These are phyloP conservation scores for Brachypalpus laphriformis DNA, from an alignment of 2,888 invertebrate genomes.

Conservation along the genomic window DNA sequence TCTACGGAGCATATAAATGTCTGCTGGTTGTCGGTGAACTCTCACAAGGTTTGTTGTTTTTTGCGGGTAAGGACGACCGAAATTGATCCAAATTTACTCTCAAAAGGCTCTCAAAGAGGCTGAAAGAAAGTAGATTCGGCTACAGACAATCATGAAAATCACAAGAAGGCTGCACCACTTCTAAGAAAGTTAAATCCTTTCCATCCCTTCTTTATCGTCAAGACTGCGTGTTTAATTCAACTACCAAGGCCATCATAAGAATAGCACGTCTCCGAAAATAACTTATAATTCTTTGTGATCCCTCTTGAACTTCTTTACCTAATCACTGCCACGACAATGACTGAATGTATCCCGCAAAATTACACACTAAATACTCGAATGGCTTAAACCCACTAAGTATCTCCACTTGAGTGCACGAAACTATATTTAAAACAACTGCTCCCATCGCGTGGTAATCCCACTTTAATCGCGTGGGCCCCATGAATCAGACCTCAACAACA, in stretches of 20 bases:
- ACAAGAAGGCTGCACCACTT: too few relatives aligned
- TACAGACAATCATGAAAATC: too few relatives aligned
- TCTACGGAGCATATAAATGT: too few relatives aligned
- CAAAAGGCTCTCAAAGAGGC: too few relatives aligned
- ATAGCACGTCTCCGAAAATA: conserved; percentile 36
- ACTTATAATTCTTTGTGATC: conserved; percentile 38
- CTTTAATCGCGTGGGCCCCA: conserved; percentile 63
- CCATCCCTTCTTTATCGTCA: too few relatives aligned
- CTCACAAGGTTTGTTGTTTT: too few relatives aligned
- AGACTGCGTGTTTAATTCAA: neutral
- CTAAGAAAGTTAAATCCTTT: too few relatives aligned
- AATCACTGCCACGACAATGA: conserved; percentile 63
- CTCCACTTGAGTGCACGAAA: conserved; percentile 29
- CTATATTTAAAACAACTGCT: conserved; percentile 66
- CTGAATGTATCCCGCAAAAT: conserved; percentile 46
- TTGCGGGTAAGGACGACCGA: too few relatives aligned
- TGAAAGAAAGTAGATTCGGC: too few relatives aligned
- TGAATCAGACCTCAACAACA: conserved; percentile 60
- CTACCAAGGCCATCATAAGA: conserved; percentile 43
- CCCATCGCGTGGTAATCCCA: conserved; percentile 68
- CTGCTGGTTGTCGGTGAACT: too few relatives aligned
- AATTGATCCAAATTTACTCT: too few relatives aligned
- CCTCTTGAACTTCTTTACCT: conserved; percentile 34
- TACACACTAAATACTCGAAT: conserved; percentile 53
- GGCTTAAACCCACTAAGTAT: conserved; percentile 53